phyloP scores from a whole-genome alignment of 2,888 invertebrate species.

The Elegia similella region DNA sequence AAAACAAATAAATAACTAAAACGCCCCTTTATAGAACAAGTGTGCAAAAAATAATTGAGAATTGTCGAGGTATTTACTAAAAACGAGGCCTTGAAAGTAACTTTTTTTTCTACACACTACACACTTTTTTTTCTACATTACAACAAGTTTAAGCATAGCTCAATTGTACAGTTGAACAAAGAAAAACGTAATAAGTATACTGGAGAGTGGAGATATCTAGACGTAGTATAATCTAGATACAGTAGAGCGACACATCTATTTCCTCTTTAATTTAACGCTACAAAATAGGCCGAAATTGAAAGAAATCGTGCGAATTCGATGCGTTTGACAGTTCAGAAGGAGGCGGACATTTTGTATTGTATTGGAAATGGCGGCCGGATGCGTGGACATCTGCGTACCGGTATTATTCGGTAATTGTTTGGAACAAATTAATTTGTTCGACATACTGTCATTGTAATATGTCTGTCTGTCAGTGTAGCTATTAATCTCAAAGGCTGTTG shows the following conservation, averaged over 20 bases:
- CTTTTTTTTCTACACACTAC: too few relatives aligned
- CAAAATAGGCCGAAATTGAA: conserved; percentile 28
- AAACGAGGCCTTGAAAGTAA: too few relatives aligned
- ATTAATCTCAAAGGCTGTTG: conserved; percentile 6
- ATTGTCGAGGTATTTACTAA: too few relatives aligned
- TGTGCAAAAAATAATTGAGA: too few relatives aligned
- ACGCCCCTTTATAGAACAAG: too few relatives aligned
- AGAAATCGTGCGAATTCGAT: conserved; percentile 56
- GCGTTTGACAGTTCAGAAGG: conserved; percentile 65
- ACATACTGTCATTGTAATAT: conserved; percentile 10
- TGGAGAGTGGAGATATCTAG: too few relatives aligned
- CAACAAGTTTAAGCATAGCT: too few relatives aligned
- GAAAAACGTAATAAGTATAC: too few relatives aligned
- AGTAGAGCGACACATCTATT: background rate
- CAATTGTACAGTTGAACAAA: too few relatives aligned
- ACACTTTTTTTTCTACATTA: too few relatives aligned
- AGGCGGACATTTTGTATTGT: conserved; percentile 62
- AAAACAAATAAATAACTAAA: too few relatives aligned
- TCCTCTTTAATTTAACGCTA: background rate
- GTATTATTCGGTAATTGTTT: conserved; percentile 15
- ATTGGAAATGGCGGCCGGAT: conserved; percentile 47
- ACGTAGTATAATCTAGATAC: too few relatives aligned
- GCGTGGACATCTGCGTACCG: conserved; percentile 25
- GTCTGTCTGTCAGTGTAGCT: background rate
- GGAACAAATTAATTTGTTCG: conserved; percentile 33